Conservation (phyloP, 2,797 vertebrate species). For the Pampus argenteus region DNA sequence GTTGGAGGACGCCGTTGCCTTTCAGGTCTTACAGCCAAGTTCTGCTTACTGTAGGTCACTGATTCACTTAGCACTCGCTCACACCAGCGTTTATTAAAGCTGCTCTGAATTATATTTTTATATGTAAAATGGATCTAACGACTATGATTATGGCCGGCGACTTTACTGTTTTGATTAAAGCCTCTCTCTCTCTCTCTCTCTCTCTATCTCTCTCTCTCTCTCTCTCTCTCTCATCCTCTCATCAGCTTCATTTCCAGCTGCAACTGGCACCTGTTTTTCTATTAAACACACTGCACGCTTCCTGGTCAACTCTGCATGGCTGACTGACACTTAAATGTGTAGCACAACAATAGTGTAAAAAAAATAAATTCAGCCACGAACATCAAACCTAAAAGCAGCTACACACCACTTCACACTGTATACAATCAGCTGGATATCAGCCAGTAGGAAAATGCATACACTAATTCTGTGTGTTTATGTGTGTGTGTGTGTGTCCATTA, state of each 20-base stretch:
- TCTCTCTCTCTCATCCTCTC: too few species aligned
- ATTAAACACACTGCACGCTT: too few species aligned
- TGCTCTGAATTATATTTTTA: not conserved
- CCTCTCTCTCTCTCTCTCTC: too few species aligned
- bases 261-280: not conserved
- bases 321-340: not conserved
- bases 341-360: not conserved
- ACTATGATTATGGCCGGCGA: not conserved
- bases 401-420: slow-evolving; percentile 12
- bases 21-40: not conserved
- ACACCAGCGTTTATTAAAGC: not conserved
- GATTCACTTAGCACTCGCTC: not conserved
- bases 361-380: slow-evolving; percentile 3
- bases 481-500: slow-evolving; percentile 18
- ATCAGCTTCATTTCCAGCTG: not conserved
- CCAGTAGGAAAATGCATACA: slow-evolving; percentile 18
- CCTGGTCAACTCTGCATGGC: too few species aligned
- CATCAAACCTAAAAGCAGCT: too few species aligned
- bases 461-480: slow-evolving; percentile 7
- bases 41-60: not conserved
- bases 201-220: too few species aligned
- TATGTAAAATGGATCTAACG: not conserved
- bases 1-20: not conserved
- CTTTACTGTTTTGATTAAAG: too few species aligned
- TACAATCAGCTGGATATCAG: slow-evolving; percentile 27